Conservation (phyloP, 2,888 invertebrate genomes). For the Macrosoma leucophasiata region DNA sequence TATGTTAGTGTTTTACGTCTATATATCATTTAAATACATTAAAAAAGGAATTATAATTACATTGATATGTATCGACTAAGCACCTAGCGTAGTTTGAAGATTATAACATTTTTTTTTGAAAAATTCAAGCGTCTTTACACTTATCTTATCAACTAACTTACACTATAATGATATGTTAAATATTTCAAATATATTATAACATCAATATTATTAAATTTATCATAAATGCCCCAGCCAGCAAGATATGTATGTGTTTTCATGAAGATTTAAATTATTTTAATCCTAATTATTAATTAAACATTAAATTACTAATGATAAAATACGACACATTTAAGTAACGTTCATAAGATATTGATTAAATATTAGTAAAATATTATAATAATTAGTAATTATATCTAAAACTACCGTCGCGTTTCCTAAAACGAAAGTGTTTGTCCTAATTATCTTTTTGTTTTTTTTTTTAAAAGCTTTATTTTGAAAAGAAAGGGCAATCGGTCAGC, state of each 20-base stretch:
- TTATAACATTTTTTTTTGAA: constrained; percentile 21
- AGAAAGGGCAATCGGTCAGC: constrained; percentile 50
- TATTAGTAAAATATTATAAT: constrained; percentile 36
- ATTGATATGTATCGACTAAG: constrained; percentile 61
- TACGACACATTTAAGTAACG: no score
- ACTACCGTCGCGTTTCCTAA: constrained; percentile 30
- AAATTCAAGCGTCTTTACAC: constrained; percentile 27
- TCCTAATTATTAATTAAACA: constrained; percentile 49
- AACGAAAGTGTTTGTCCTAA: constrained; percentile 35
- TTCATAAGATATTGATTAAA: constrained; percentile 33
- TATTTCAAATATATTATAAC: constrained; percentile 40
- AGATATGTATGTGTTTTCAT: constrained; percentile 71
- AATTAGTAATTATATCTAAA: constrained; percentile 32
- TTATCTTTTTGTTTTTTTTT: constrained; percentile 38
- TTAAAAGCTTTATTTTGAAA: constrained; percentile 37
- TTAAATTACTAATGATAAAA: constrained; percentile 33
- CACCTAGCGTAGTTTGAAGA: constrained; percentile 48
- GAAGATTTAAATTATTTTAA: constrained; percentile 52
- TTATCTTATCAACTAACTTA: constrained; percentile 36
- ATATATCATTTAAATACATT: no score
- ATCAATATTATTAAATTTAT: constrained; percentile 52
- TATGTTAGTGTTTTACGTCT: constrained; percentile 30
- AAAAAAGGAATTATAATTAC: constrained; percentile 28
- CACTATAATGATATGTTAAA: constrained; percentile 24
- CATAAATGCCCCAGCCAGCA: constrained; percentile 75